Evolutionary conservation across 2,797 vertebrate species (phyloP).

Genomic region (Craterocephalus amniculus): DNA sequence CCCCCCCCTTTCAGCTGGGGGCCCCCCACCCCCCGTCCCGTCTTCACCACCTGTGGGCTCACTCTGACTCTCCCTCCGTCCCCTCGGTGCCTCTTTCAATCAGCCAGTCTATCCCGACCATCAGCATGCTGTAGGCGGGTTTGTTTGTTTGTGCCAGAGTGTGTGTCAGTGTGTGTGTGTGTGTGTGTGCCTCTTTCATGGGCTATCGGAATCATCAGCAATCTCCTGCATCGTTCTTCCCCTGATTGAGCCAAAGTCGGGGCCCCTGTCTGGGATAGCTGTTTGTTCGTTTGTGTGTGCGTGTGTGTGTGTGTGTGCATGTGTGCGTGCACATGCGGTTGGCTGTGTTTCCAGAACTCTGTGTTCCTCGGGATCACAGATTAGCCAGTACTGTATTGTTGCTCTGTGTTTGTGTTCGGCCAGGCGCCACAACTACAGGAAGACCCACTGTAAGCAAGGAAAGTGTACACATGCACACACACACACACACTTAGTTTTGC

Average conservation of each 20-base stretch:
- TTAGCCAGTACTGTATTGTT: conserved; percentile 82
- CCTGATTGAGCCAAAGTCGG: conserved; percentile 69
- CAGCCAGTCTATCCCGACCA: conserved; percentile 72
- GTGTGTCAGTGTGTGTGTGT: conserved; percentile 25
- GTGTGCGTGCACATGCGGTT: conserved; percentile 54
- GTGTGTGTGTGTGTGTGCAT: conserved; percentile 52
- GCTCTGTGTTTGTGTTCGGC: conserved; percentile 80
- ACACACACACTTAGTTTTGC: too few species aligned
- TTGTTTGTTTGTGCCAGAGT: conserved; percentile 62
- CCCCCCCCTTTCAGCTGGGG: too few species aligned
- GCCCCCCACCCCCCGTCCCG: conserved; percentile 17
- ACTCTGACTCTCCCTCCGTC: not conserved
- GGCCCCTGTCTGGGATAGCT: conserved; percentile 71
- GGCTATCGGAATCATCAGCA: conserved; percentile 72
- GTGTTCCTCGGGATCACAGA: conserved; percentile 83
- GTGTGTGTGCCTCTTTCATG: conserved; percentile 57
- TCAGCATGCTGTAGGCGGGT: conserved; percentile 54
- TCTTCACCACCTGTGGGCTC: conserved; percentile 53
- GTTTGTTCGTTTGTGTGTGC: conserved; percentile 70
- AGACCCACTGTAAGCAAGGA: conserved; percentile 79
- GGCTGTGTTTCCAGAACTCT: conserved; percentile 76
- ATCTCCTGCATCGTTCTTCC: conserved; percentile 78
- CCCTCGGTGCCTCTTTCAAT: conserved; percentile 54
- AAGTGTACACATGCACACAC: too few species aligned
- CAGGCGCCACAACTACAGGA: conserved; percentile 79